Percentiles rank a stretch among this genome's conserved stretches.
Conservation (phyloP, 2,113 vertebrate species). For the Plecotus auritus region DNA sequence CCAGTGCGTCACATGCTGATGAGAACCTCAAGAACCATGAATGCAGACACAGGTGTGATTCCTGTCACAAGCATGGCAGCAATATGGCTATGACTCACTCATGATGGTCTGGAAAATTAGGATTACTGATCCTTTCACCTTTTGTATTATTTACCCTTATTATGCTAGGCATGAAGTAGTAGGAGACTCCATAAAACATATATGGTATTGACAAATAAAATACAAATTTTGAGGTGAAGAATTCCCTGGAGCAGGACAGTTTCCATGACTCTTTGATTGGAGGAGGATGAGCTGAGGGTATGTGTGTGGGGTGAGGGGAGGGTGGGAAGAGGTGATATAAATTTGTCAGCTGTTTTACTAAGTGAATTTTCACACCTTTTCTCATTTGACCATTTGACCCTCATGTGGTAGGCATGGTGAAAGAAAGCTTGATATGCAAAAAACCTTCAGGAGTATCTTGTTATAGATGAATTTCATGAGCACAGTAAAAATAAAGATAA, state of each 20-base stretch:
- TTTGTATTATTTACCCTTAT: not conserved
- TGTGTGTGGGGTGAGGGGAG: no score
- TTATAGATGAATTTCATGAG: not conserved
- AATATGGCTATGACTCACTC: not conserved
- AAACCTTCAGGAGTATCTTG: not conserved
- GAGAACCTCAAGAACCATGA: conserved; percentile 76
- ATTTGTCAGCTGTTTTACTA: not conserved
- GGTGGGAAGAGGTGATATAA: accelerated
- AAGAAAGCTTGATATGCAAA: not conserved
- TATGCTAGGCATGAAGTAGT: not conserved
- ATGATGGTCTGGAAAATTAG: not conserved
- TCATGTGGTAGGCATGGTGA: not conserved
- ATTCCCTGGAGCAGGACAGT: not conserved
- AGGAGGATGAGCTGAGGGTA: not conserved
- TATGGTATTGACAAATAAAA: not conserved
- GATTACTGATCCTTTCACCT: not conserved
- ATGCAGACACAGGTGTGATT: conserved; percentile 60
- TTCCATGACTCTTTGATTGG: not conserved
- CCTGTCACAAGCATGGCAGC: not conserved
- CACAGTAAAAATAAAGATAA: conserved; percentile 6
- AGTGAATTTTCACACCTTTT: not conserved
- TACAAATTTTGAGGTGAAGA: not conserved
- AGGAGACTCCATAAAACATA: not conserved
- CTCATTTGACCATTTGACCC: not conserved
- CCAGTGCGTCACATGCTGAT: conserved; percentile 73